A percentile compares a stretch with the other conserved stretches of the same genome.
Evolutionary conservation across 1,140 invertebrate genomes (phyloP).

Genomic region (Tachypleus tridentatus): DNA sequence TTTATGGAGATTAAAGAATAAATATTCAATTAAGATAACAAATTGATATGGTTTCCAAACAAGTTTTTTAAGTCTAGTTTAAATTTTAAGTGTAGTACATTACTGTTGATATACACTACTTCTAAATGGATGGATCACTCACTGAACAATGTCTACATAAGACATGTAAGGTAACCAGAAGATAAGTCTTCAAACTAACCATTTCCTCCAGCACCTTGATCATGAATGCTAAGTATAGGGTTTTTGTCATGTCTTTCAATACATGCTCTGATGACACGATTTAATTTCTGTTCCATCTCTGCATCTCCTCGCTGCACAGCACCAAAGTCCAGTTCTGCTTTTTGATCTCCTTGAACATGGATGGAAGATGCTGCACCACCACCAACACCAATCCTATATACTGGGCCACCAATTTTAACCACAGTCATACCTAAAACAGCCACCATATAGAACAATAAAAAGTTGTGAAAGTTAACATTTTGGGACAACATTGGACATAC

Average conservation of each 20-base stretch:
- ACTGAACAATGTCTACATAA: no score
- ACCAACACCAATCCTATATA: constrained; percentile 93
- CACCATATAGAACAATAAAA: no score
- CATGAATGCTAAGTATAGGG: constrained; percentile 51
- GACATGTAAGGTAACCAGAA: no score
- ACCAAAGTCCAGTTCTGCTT: constrained; percentile 78
- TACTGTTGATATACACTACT: no score
- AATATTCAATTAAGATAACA: no score
- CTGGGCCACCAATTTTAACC: constrained; percentile 90
- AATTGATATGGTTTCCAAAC: no score
- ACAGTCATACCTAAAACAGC: constrained; percentile 55
- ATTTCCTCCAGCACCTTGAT: constrained; percentile 95
- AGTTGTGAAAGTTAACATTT: no score
- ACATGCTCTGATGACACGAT: constrained; percentile 83
- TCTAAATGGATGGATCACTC: no score
- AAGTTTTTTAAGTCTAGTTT: no score
- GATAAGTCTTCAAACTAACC: constrained; percentile 39
- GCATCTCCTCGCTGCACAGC: constrained; percentile 95
- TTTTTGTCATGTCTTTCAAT: constrained; percentile 51
- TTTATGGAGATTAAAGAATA: no score
- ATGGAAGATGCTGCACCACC: constrained; percentile 93
- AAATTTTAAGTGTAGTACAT: no score
- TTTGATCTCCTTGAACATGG: constrained; percentile 56
- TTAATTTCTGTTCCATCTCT: constrained; percentile 97
- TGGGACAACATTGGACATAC: no score